These are phyloP conservation scores for Pongo pygmaeus DNA, from an alignment of 2,113 vertebrate genomes.

Conservation along the genomic window DNA sequence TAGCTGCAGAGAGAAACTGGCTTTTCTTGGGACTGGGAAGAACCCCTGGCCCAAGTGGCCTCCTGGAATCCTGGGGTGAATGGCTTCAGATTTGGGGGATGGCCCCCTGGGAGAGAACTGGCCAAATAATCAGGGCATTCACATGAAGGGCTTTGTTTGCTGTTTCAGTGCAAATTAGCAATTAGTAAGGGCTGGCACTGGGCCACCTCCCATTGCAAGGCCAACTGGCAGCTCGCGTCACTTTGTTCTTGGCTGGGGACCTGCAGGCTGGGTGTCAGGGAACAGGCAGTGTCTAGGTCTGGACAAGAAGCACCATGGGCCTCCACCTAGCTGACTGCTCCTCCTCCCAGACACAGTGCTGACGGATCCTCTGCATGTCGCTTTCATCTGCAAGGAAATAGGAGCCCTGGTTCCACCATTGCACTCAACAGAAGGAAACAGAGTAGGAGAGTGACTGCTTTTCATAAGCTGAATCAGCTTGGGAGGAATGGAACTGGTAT, in stretches of 20 bases:
- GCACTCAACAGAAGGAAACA: not conserved
- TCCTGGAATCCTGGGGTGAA: slow-evolving; percentile 17
- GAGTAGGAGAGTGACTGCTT: not conserved
- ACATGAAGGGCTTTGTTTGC: slow-evolving; percentile 44
- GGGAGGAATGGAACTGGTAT: too few species aligned
- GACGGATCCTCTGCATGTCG: not conserved
- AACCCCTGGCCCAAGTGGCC: not conserved
- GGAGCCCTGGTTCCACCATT: not conserved
- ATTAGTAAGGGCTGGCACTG: slow-evolving; percentile 65
- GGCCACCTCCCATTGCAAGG: slow-evolving; percentile 52
- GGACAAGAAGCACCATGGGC: not conserved
- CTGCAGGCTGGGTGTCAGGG: slow-evolving; percentile 64
- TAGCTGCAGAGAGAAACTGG: not conserved
- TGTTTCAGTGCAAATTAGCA: slow-evolving; percentile 72
- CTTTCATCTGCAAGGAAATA: not conserved
- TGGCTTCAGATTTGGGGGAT: slow-evolving; percentile 1
- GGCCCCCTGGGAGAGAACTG: not conserved
- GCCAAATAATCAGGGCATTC: slow-evolving; percentile 50
- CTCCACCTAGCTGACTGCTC: not conserved
- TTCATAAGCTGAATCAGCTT: not conserved
- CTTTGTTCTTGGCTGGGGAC: slow-evolving; percentile 68
- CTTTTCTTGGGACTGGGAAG: not conserved
- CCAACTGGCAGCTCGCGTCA: slow-evolving; percentile 50
- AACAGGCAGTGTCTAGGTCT: not conserved
- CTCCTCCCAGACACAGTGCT: not conserved